Evolutionary conservation across 2,113 vertebrate species (phyloP).

Genomic region (Tamias sibiricus): DNA sequence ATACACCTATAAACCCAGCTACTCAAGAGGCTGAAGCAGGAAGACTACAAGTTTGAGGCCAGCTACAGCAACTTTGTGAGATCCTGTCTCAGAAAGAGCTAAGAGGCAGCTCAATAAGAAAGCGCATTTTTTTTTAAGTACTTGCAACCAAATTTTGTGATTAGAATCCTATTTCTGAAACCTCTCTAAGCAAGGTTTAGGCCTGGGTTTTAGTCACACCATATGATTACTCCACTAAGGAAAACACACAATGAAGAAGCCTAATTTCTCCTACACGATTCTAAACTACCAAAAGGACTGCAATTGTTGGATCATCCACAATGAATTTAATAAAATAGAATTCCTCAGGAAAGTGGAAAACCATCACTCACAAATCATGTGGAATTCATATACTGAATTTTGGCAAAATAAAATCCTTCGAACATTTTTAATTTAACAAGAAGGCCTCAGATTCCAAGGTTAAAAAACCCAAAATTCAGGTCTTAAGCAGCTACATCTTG

Average conservation of each 20-base stretch:
- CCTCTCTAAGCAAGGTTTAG: neutral
- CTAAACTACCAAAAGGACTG: neutral
- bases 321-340: conserved; percentile 51
- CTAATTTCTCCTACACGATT: neutral
- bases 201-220: neutral
- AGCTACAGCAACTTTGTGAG: neutral
- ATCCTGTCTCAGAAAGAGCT: neutral
- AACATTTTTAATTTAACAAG: neutral
- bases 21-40: neutral
- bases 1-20: neutral
- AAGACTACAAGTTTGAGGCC: neutral
- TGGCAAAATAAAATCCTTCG: conserved; percentile 17
- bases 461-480: conserved; percentile 23
- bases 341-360: neutral
- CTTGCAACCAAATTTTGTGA: neutral
- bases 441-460: conserved; percentile 8
- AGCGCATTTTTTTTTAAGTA: neutral
- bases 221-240: neutral
- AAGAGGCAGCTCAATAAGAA: neutral
- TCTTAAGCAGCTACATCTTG: neutral
- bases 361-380: neutral
- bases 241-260: conserved; percentile 23
- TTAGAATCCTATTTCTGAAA: neutral
- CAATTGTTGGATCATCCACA: neutral
- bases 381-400: neutral